Percentiles rank a stretch among this genome's conserved stretches.
These are phyloP conservation scores for Uropsilus gracilis DNA, from an alignment of 2,113 vertebrate species.

Conservation along the genomic window DNA sequence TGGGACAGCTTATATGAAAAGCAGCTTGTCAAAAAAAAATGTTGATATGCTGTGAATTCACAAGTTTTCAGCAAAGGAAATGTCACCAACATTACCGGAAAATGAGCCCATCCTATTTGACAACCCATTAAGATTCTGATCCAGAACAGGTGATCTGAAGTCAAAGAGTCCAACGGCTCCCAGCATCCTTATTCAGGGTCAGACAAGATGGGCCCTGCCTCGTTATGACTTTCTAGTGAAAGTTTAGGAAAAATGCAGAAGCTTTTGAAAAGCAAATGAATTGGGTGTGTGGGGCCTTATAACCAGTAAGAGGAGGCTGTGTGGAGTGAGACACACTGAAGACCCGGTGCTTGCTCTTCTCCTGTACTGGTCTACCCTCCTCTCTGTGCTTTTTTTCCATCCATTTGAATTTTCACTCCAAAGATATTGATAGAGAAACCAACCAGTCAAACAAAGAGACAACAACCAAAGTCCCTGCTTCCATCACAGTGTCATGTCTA, in stretches of 20 bases:
- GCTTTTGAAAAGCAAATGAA: too few relatives aligned
- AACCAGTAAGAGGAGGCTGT: neutral
- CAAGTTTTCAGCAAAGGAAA: neutral
- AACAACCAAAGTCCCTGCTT: neutral
- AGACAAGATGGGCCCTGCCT: neutral
- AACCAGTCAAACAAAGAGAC: neutral
- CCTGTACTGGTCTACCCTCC: too few relatives aligned
- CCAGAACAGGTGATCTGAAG: neutral
- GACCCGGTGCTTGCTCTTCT: neutral
- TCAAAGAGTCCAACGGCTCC: too few relatives aligned
- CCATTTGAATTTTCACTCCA: neutral
- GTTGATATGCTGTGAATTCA: neutral
- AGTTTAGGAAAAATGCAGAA: neutral
- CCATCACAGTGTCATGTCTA: neutral
- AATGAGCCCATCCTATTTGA: neutral
- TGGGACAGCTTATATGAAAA: neutral
- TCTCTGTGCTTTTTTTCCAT: neutral
- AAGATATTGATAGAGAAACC: neutral
- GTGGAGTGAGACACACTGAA: neutral
- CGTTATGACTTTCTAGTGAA: neutral
- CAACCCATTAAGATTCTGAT: neutral
- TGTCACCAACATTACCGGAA: neutral
- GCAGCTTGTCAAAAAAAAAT: neutral
- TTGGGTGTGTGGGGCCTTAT: too few relatives aligned
- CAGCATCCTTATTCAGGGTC: neutral